phyloP scores from a whole-genome alignment of 2,888 invertebrate genomes.

The Physocephala rufipes region DNA sequence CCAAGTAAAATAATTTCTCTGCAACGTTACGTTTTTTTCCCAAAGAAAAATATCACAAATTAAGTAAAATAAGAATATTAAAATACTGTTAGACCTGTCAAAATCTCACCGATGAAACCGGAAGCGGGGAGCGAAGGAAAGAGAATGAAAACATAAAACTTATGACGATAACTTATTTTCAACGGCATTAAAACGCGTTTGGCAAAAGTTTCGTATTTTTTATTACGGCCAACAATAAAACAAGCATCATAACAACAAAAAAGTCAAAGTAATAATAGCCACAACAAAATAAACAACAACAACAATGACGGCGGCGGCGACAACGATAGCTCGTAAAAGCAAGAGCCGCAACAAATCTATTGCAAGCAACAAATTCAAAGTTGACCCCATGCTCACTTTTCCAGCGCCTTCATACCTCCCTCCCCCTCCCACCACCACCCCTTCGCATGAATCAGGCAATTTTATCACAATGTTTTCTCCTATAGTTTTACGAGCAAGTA shows the following conservation, averaged over 20 bases:
- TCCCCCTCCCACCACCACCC: not conserved
- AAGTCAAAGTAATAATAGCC: constrained; percentile 27
- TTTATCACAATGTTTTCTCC: not conserved
- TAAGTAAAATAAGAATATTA: not conserved
- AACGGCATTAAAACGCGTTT: constrained; percentile 40
- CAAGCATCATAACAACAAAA: constrained; percentile 13
- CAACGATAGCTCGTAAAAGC: not conserved
- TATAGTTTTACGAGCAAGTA: constrained; percentile 31
- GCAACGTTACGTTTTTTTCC: too few species aligned
- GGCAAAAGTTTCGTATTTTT: constrained; percentile 42
- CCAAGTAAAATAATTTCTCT: too few species aligned
- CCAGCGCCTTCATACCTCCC: not conserved
- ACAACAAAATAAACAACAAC: constrained; percentile 36
- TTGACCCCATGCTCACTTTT: not conserved
- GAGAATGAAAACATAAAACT: not conserved
- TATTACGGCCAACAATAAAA: constrained; percentile 41
- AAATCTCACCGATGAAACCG: too few species aligned
- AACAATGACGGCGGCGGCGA: not conserved
- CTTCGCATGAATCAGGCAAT: too few species aligned
- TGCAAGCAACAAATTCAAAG: constrained; percentile 35
- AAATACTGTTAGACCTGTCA: not conserved
- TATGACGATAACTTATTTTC: constrained; percentile 42
- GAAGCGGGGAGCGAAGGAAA: too few species aligned
- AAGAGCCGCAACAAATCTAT: constrained; percentile 39
- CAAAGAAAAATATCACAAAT: not conserved